Conservation (phyloP, 2,888 invertebrate species). For the Smittia aterrima region DNA sequence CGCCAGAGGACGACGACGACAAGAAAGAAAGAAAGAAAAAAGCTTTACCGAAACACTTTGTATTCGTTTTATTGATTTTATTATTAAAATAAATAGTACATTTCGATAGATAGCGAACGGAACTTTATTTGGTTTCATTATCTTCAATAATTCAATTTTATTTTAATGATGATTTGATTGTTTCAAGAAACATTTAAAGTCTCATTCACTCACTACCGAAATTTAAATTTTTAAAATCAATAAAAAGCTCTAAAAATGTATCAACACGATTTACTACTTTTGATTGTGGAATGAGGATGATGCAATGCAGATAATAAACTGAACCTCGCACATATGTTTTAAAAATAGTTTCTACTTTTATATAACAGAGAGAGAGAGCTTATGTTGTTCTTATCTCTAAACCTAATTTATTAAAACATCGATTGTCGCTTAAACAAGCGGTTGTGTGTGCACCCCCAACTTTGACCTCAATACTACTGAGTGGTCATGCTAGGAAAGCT, state of each 20-base stretch:
- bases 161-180: not conserved
- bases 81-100: constrained; percentile 36
- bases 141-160: too few species aligned
- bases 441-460: too few species aligned
- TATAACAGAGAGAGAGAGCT: too few species aligned
- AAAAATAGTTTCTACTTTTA: too few species aligned
- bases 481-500: not conserved
- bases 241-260: too few species aligned
- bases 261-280: too few species aligned
- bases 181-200: not conserved
- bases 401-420: too few species aligned
- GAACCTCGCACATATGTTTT: not conserved
- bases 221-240: not conserved
- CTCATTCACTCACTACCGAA: not conserved
- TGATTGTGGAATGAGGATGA: constrained; percentile 16
- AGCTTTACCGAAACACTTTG: constrained; percentile 17
- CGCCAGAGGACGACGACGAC: not conserved
- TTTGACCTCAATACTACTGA: not conserved
- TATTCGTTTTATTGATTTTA: constrained; percentile 33
- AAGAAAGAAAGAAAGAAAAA: too few species aligned
- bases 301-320: constrained; percentile 40
- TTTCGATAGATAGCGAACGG: constrained; percentile 15
- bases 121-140: not conserved
- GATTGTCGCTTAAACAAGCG: not conserved
- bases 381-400: too few species aligned